These are phyloP conservation scores for Cryptus viduatorius DNA, from an alignment of 2,888 invertebrate genomes.

Conservation along the genomic window DNA sequence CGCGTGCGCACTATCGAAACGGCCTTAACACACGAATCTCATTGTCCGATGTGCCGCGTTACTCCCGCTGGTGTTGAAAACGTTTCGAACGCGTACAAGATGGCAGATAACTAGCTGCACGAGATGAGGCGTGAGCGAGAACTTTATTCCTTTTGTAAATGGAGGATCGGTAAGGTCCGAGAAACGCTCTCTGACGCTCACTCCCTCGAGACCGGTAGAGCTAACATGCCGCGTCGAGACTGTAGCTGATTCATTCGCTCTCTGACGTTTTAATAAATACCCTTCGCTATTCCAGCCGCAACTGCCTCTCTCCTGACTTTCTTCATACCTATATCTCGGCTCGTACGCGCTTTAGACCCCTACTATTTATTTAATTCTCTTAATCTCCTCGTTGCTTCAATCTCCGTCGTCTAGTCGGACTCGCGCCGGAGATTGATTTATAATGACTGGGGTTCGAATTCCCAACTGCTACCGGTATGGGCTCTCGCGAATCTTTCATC, in stretches of 20 bases:
- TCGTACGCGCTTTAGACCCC: slow-evolving; percentile 40
- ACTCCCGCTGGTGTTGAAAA: slow-evolving; percentile 47
- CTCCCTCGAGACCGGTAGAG: slow-evolving; percentile 48
- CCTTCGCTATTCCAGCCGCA: slow-evolving; percentile 22
- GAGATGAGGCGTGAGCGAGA: slow-evolving; percentile 34
- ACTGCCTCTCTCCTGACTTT: background rate
- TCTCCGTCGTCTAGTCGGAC: slow-evolving; percentile 33
- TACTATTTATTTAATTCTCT: slow-evolving; percentile 65
- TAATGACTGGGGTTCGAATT: slow-evolving; percentile 63
- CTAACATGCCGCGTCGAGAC: slow-evolving; percentile 12
- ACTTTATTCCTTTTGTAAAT: slow-evolving; percentile 43
- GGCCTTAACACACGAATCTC: slow-evolving; percentile 49
- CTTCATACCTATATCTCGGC: slow-evolving; percentile 10
- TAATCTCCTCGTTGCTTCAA: slow-evolving; percentile 50
- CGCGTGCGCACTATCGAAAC: slow-evolving; percentile 37
- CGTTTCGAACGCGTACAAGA: slow-evolving; percentile 52
- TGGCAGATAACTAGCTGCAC: slow-evolving; percentile 51
- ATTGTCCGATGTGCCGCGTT: slow-evolving; percentile 31
- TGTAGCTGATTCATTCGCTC: slow-evolving; percentile 69
- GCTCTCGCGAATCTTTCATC: slow-evolving; percentile 48
- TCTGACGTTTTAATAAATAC: slow-evolving; percentile 71
- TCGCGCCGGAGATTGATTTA: slow-evolving; percentile 65
- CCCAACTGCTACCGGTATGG: slow-evolving; percentile 49
- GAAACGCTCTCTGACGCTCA: slow-evolving; percentile 1
- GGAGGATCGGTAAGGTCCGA: slow-evolving; percentile 31